Evolutionary conservation across 2,888 invertebrate species (phyloP).

Genomic region (Drosophila paramelanica): DNA sequence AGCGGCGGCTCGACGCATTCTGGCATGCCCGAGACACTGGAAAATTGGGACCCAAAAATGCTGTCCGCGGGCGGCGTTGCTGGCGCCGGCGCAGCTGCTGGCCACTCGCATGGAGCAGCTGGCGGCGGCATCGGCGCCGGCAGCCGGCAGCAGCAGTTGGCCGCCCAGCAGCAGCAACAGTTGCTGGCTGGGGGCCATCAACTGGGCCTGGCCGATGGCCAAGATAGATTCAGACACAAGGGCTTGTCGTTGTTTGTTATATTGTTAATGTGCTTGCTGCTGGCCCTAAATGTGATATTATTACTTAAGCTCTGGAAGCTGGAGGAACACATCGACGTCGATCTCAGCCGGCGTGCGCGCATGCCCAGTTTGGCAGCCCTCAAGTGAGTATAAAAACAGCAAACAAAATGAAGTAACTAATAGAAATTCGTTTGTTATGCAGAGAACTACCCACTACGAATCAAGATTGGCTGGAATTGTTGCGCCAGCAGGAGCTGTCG

Average conservation of each 20-base stretch:
- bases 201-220: slow-evolving; percentile 32
- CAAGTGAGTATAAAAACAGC: slow-evolving; percentile 69
- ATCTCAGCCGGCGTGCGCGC: slow-evolving; percentile 79
- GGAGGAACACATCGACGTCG: slow-evolving; percentile 86
- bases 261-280: slow-evolving; percentile 87
- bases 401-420: neutral
- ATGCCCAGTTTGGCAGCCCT: slow-evolving; percentile 81
- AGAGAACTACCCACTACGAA: slow-evolving; percentile 90
- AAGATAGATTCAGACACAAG: slow-evolving; percentile 75
- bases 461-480: slow-evolving; percentile 92
- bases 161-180: slow-evolving; percentile 55
- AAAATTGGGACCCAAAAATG: slow-evolving; percentile 60
- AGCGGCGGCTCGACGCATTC: slow-evolving; percentile 48
- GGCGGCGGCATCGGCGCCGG: slow-evolving; percentile 2
- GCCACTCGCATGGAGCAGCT: slow-evolving; percentile 26
- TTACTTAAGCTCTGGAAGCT: slow-evolving; percentile 93
- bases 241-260: slow-evolving; percentile 85
- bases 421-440: neutral
- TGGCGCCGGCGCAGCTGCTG: slow-evolving; percentile 53
- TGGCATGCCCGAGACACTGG: slow-evolving; percentile 42
- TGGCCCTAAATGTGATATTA: slow-evolving; percentile 91
- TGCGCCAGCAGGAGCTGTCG: slow-evolving; percentile 92
- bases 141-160: slow-evolving; percentile 33
- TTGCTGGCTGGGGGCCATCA: slow-evolving; percentile 41
- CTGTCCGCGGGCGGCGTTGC: slow-evolving; percentile 51